Evolutionary conservation across 2,888 invertebrate species (phyloP).

Genomic region (Sinopyrophorus schimmeli): DNA sequence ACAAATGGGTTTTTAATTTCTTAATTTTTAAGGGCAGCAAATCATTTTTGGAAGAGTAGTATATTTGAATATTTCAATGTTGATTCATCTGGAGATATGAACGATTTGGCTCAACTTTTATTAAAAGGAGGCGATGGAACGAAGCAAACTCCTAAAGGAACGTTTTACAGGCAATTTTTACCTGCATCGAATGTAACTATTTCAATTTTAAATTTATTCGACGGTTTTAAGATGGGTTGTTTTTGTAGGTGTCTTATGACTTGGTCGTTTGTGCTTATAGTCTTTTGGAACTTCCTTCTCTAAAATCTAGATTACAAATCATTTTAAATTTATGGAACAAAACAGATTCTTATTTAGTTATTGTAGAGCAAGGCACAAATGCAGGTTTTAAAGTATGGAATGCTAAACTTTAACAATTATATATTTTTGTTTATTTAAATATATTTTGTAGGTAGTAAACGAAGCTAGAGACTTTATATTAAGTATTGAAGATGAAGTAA

Average conservation of each 20-base stretch:
- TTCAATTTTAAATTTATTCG: conserved; percentile 21
- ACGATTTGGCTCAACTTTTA: conserved; percentile 75
- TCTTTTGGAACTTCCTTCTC: conserved; percentile 76
- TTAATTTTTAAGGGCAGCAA: conserved; percentile 62
- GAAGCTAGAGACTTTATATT: conserved; percentile 85
- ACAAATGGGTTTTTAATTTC: background rate
- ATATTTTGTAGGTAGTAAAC: conserved; percentile 63
- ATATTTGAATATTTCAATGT: conserved; percentile 85
- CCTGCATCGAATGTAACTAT: conserved; percentile 64
- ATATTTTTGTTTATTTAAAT: conserved; percentile 1
- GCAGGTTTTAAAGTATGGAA: conserved; percentile 71
- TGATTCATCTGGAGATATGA: conserved; percentile 81
- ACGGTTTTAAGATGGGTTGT: no score
- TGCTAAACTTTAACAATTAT: conserved; percentile 3
- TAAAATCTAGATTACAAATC: conserved; percentile 67
- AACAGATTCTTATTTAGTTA: conserved; percentile 77
- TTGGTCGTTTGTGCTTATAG: conserved; percentile 81
- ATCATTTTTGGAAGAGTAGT: conserved; percentile 68
- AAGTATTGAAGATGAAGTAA: conserved; percentile 54
- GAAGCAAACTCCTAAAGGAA: conserved; percentile 62
- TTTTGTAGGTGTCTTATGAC: conserved; percentile 69
- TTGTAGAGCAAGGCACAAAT: conserved; percentile 82
- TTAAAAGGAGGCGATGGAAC: conserved; percentile 68
- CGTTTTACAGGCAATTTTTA: conserved; percentile 80
- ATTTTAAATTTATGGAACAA: conserved; percentile 84